Conservation (phyloP, 2,113 vertebrate genomes). For the Cochlearius cochlearius region DNA sequence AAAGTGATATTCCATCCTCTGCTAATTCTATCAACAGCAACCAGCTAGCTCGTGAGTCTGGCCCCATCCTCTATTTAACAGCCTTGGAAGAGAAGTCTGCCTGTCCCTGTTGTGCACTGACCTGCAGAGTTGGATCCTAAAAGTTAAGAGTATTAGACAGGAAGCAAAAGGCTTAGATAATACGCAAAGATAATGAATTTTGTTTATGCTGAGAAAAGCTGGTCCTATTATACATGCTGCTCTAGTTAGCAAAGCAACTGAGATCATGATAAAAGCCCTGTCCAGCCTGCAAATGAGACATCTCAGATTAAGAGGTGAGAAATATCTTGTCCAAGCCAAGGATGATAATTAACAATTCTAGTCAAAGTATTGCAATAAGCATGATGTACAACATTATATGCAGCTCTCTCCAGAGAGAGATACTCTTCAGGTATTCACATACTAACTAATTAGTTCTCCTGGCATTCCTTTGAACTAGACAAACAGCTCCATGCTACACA, state of each 20-base stretch:
- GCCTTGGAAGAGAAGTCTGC: neutral
- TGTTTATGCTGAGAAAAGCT: neutral
- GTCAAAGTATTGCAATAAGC: neutral
- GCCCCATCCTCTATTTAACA: neutral
- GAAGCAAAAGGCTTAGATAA: neutral
- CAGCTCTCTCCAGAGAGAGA: neutral
- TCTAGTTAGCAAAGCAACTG: neutral
- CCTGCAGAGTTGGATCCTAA: neutral
- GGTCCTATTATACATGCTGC: neutral
- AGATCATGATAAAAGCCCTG: neutral
- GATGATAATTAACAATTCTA: neutral
- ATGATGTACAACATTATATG: neutral
- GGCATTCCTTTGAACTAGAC: neutral
- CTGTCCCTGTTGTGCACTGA: neutral
- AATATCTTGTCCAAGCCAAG: neutral
- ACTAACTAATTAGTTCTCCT: neutral
- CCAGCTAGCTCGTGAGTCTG: neutral
- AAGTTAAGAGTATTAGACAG: neutral
- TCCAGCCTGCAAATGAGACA: neutral
- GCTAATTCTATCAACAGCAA: neutral
- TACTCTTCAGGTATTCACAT: neutral
- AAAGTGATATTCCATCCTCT: neutral
- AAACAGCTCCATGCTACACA: neutral
- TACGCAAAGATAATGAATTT: neutral
- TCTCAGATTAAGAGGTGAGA: neutral